phyloP scores from a whole-genome alignment of 2,888 invertebrate species.

The Pterostichus niger region DNA sequence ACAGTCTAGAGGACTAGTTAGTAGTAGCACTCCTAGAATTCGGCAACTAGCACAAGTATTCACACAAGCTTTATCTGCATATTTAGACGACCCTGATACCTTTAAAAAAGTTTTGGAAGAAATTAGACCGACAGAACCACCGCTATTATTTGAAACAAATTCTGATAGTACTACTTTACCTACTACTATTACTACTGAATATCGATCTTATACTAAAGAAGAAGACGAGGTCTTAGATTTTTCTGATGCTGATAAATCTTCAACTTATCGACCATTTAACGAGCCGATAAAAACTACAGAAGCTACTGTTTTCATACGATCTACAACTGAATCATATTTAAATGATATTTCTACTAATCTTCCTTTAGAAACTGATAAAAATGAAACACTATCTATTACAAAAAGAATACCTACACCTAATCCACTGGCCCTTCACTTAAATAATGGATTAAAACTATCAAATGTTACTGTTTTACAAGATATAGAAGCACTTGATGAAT shows the following conservation, averaged over 20 bases:
- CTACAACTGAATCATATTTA: conserved; percentile 66
- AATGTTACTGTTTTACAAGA: conserved; percentile 71
- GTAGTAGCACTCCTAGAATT: conserved; percentile 81
- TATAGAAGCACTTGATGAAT: conserved; percentile 74
- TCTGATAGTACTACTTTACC: conserved; percentile 69
- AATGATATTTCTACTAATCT: conserved; percentile 69
- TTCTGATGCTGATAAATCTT: conserved; percentile 82
- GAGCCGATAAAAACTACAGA: conserved; percentile 70
- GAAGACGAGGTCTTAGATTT: conserved; percentile 89
- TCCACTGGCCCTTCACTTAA: conserved; percentile 78
- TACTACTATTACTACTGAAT: conserved; percentile 77
- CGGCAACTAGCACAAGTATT: conserved; percentile 91
- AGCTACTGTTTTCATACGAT: conserved; percentile 68
- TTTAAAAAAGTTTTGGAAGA: conserved; percentile 88
- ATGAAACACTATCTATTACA: conserved; percentile 70
- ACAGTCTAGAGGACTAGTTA: conserved; percentile 83
- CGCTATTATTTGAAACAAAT: conserved; percentile 70
- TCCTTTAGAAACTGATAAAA: conserved; percentile 65
- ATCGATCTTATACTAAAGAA: conserved; percentile 81
- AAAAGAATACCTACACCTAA: conserved; percentile 74
- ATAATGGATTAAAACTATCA: conserved; percentile 77
- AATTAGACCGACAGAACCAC: conserved; percentile 89
- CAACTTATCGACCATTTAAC: conserved; percentile 73
- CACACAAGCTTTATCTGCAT: conserved; percentile 89
- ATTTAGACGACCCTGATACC: conserved; percentile 89